These are phyloP conservation scores for Semotilus atromaculatus DNA, from an alignment of 2,797 vertebrate genomes.

Conservation along the genomic window DNA sequence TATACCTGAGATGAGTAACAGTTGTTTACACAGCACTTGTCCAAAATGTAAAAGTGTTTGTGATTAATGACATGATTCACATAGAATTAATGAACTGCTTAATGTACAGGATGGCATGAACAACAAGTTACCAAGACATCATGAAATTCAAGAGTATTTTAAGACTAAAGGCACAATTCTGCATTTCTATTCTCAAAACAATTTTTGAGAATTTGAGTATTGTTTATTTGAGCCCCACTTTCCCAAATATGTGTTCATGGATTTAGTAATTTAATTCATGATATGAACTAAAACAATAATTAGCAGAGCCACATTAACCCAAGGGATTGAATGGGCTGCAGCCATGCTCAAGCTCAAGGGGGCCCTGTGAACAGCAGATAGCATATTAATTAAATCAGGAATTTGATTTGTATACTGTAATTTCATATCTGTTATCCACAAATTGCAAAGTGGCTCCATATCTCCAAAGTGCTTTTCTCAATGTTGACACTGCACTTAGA, in stretches of 20 bases:
- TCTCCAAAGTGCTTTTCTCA: constrained; percentile 2
- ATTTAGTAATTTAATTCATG: neutral
- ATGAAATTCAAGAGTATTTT: neutral
- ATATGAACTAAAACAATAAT: constrained; percentile 20
- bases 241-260: constrained; percentile 25
- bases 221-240: neutral
- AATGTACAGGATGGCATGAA: neutral
- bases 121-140: constrained; percentile 13
- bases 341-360: neutral
- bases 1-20: constrained; percentile 46
- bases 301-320: constrained; percentile 1
- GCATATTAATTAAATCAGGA: constrained; percentile 26
- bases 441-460: constrained; percentile 32
- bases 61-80: constrained; percentile 1
- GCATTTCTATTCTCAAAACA: neutral
- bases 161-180: constrained; percentile 8
- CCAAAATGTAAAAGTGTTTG: constrained; percentile 9
- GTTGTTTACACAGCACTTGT: constrained; percentile 27
- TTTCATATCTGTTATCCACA: constrained; percentile 19
- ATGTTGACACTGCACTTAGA: constrained; percentile 10
- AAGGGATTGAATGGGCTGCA: neutral
- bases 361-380: constrained; percentile 14
- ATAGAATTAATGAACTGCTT: neutral
- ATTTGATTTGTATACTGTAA: constrained; percentile 27
- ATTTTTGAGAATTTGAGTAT: neutral